Percentiles rank a stretch among this genome's conserved stretches.
These are phyloP conservation scores for Acinonyx jubatus DNA, from an alignment of 2,113 vertebrate species.

Conservation along the genomic window DNA sequence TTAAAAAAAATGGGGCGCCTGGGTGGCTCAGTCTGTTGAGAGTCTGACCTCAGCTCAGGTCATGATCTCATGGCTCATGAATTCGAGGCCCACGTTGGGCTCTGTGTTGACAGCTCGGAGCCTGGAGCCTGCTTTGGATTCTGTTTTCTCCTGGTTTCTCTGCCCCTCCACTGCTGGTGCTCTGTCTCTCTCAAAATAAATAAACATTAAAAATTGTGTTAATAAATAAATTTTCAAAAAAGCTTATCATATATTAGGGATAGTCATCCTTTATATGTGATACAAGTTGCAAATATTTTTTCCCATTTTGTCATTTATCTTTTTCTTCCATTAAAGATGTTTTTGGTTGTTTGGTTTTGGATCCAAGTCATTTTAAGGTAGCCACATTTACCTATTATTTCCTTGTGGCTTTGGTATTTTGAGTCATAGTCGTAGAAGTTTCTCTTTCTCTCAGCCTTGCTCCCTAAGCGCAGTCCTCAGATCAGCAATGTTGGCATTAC, in stretches of 20 bases:
- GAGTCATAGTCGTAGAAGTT: slow-evolving; percentile 37
- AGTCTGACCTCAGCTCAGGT: too few species aligned
- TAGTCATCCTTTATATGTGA: background rate
- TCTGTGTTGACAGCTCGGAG: too few species aligned
- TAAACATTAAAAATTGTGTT: too few species aligned
- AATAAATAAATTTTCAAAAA: background rate
- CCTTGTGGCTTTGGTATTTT: slow-evolving; percentile 53
- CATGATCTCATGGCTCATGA: too few species aligned
- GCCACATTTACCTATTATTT: slow-evolving; percentile 29
- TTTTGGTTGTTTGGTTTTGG: background rate
- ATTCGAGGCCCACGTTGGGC: too few species aligned
- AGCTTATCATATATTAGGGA: background rate
- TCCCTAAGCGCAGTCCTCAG: background rate
- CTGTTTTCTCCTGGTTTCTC: too few species aligned
- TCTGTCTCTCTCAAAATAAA: too few species aligned
- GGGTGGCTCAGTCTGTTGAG: too few species aligned
- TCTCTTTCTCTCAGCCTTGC: background rate
- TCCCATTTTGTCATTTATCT: slow-evolving; percentile 30
- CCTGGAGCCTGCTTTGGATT: too few species aligned
- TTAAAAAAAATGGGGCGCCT: too few species aligned
- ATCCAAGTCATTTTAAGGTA: slow-evolving; percentile 31
- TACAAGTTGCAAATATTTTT: background rate
- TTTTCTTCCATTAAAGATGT: slow-evolving; percentile 40
- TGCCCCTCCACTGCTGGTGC: too few species aligned
- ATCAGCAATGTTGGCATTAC: background rate